These are phyloP conservation scores for Ctenosaura bakeri DNA, from an alignment of 2,797 vertebrate genomes.

Conservation along the genomic window DNA sequence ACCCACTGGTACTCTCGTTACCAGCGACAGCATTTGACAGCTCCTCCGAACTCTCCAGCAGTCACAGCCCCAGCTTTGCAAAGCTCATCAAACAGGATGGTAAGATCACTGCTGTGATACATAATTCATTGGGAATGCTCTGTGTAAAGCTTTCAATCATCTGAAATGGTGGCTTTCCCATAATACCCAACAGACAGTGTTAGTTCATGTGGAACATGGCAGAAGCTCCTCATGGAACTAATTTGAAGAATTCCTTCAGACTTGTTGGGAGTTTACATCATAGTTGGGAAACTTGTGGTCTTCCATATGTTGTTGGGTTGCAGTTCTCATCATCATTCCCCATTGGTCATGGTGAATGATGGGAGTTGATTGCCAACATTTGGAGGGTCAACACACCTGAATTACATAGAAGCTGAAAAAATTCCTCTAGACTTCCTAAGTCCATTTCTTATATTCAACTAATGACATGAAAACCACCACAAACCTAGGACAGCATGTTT, in stretches of 20 bases:
- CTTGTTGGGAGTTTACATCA: not conserved
- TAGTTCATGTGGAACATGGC: constrained; percentile 32
- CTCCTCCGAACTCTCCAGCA: constrained; percentile 82
- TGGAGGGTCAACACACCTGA: not conserved
- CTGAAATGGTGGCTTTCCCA: not conserved
- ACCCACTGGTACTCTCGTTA: constrained; percentile 82
- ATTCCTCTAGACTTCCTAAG: not conserved
- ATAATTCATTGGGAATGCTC: constrained; percentile 47
- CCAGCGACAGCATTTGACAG: constrained; percentile 85
- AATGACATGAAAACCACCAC: not conserved
- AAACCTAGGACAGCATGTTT: not conserved
- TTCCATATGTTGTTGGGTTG: not conserved
- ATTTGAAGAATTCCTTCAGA: not conserved
- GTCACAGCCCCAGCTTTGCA: constrained; percentile 81
- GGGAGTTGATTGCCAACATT: not conserved
- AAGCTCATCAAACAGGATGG: constrained; percentile 87
- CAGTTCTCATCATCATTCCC: not conserved
- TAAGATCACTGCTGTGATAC: constrained; percentile 73
- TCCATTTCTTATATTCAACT: not conserved
- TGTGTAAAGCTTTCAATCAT: constrained; percentile 26
- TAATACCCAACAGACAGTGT: constrained; percentile 5
- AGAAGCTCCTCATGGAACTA: not conserved
- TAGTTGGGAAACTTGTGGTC: not conserved
- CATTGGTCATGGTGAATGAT: not conserved
- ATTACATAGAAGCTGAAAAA: not conserved